Base-by-base conservation (phyloP, 2,888 invertebrate species). In the Andrena dorsata region DNA sequence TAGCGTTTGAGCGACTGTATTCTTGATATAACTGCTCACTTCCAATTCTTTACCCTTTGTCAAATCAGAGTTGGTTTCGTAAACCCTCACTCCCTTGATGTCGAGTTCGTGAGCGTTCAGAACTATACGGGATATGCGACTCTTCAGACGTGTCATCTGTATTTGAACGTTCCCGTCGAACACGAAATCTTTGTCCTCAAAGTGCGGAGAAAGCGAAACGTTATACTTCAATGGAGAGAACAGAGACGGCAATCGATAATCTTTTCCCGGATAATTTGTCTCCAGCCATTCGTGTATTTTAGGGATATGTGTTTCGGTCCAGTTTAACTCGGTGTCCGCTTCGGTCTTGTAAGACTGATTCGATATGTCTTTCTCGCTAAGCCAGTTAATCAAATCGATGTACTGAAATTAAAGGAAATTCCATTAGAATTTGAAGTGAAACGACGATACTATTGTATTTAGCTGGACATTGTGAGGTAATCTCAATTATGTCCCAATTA, bases 171-270 rank as follows among this genome's bases (percentile, higher is more conserved):
- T 90, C 1, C 95, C 95, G 0, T 83, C 89, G 86, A 95, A 95
- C 0, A 56, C 87, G 30, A 94, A 93, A 0, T 92, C 92, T 0
- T 90, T 89, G 51, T 94, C 94, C 53, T 93, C 92, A 0, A 96
- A 95, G 64, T 95, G 90, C 0, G 96, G 93, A 2, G 53, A 28
- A 2, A 87, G 56, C 0, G 1, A n/a, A 8, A 88, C 2, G 4
- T 86, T 73, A 64, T 91, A 91, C 1, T 49, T 60, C 0, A 71
- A 20, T 4, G 91, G 91, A 10, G 88, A 88, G 0, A 95, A 94
- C n/a, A 94, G 93, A 2, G 93, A 94, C 0, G 96, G 95, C 1
- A 96, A 93, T 0, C 95, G 94, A 90, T 95, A 96, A 5, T 90
- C 88, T 0, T 68, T 2, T 0, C 16, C 68, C 1, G 78, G 75